These are phyloP conservation scores for Nomada ferruginata DNA, from an alignment of 2,888 invertebrate genomes.

Conservation along the genomic window DNA sequence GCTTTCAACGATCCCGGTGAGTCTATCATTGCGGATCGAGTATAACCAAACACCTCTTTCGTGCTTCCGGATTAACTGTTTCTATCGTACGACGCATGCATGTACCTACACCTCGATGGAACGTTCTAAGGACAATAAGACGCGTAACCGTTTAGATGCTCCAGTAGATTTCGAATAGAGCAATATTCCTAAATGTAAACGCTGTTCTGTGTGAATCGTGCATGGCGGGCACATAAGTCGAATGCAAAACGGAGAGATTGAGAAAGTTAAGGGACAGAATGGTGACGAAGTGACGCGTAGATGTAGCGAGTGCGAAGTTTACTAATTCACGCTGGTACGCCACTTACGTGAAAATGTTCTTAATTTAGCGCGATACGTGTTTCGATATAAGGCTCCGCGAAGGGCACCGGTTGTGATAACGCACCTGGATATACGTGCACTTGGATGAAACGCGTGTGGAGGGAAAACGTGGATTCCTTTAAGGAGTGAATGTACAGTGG, in stretches of 20 bases:
- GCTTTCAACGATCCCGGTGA: conserved; percentile 19
- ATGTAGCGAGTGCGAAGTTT: conserved; percentile 53
- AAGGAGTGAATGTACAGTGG: too few species aligned
- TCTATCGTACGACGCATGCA: conserved; percentile 12
- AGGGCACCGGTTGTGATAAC: conserved; percentile 68
- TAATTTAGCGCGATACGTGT: conserved; percentile 61
- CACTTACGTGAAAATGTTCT: conserved; percentile 65
- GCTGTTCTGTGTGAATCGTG: conserved; percentile 13
- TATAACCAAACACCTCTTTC: conserved; percentile 7
- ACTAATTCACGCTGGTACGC: conserved; percentile 71
- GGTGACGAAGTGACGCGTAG: neutral
- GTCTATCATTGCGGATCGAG: neutral
- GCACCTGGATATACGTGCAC: conserved; percentile 10
- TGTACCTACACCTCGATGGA: conserved; percentile 5
- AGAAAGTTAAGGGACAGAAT: too few species aligned
- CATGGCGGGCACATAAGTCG: neutral
- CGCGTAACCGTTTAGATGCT: conserved; percentile 28
- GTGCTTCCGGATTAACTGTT: conserved; percentile 24
- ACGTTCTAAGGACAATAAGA: conserved; percentile 61
- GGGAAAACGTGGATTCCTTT: too few species aligned
- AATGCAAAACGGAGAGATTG: neutral
- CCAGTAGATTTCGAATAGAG: conserved; percentile 44
- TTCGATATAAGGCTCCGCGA: conserved; percentile 52
- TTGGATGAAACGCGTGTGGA: neutral
- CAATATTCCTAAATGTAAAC: conserved; percentile 39